phyloP scores from a whole-genome alignment of 2,113 vertebrate species.

The Tachysurus vachellii region DNA sequence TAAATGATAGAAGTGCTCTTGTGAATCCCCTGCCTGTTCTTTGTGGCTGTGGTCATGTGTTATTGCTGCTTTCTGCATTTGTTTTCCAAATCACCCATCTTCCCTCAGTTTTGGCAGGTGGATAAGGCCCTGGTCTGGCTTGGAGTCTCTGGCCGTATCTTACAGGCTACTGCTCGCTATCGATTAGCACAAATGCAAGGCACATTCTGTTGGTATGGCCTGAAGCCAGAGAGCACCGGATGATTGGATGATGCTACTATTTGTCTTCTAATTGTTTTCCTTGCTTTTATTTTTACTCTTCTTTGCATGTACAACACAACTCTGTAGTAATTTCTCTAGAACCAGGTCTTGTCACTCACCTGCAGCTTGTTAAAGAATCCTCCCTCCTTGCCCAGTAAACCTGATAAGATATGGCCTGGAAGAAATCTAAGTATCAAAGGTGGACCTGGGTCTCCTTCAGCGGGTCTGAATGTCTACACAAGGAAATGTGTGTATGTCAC shows the following conservation, averaged over 20 bases:
- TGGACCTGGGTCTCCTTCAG: slow-evolving; percentile 35
- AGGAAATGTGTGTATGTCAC: not conserved
- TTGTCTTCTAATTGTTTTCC: slow-evolving; percentile 34
- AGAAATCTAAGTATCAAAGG: not conserved
- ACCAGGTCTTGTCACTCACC: slow-evolving; percentile 21
- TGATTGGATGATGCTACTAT: slow-evolving; percentile 61
- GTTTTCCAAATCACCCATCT: slow-evolving; percentile 28
- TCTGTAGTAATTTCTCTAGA: slow-evolving; percentile 9
- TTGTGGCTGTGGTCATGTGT: slow-evolving; percentile 50
- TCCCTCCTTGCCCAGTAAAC: not conserved
- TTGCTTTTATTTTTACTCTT: not conserved
- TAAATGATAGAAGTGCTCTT: not conserved
- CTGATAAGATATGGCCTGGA: slow-evolving; percentile 9
- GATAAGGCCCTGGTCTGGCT: slow-evolving; percentile 54
- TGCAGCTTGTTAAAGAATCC: slow-evolving; percentile 31
- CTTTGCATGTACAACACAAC: slow-evolving; percentile 33
- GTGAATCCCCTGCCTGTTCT: slow-evolving; percentile 25
- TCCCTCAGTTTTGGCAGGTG: slow-evolving; percentile 61
- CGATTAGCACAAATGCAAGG: slow-evolving; percentile 65
- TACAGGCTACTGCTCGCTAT: slow-evolving; percentile 64
- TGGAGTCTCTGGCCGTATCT: slow-evolving; percentile 64
- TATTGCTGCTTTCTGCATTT: slow-evolving; percentile 50
- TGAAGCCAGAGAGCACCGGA: slow-evolving; percentile 37
- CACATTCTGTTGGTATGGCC: slow-evolving; percentile 48
- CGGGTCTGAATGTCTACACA: slow-evolving; percentile 17